Evolutionary conservation across 2,888 invertebrate species (phyloP).

Genomic region (Serripes groenlandicus): DNA sequence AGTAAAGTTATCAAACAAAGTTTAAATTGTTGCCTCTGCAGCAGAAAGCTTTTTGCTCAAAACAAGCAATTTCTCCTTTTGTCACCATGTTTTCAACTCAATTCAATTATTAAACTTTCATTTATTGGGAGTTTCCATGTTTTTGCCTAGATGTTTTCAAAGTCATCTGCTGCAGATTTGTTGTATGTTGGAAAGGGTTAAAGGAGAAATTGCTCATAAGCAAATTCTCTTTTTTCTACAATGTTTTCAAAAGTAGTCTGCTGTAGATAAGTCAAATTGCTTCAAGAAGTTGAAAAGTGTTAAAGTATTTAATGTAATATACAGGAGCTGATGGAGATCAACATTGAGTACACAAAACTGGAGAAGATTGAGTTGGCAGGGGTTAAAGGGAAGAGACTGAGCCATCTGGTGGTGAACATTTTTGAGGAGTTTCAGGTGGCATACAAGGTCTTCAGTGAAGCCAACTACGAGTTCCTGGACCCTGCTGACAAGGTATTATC

Average conservation of each 20-base stretch:
- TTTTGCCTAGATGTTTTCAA: too few species aligned
- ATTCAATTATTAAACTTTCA: too few species aligned
- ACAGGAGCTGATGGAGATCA: constrained; percentile 95
- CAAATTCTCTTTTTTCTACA: constrained; percentile 9
- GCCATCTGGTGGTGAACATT: constrained; percentile 81
- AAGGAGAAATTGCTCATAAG: constrained; percentile 6
- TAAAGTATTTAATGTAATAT: background rate
- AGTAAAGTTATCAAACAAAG: too few species aligned
- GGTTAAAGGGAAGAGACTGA: constrained; percentile 86
- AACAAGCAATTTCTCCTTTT: too few species aligned
- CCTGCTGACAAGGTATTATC: constrained; percentile 78
- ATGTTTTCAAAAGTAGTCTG: background rate
- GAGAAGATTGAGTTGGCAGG: constrained; percentile 98
- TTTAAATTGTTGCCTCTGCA: too few species aligned
- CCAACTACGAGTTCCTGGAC: constrained; percentile 84
- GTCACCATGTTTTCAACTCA: too few species aligned
- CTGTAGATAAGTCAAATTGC: background rate
- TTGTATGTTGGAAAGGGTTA: background rate
- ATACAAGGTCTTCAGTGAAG: constrained; percentile 84
- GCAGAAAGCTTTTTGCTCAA: too few species aligned
- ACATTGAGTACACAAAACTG: constrained; percentile 96
- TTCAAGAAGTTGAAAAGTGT: background rate
- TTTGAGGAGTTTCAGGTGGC: constrained; percentile 85
- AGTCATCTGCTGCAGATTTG: too few species aligned
- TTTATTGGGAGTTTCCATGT: too few species aligned